A percentile compares a stretch with the other conserved stretches of the same genome.
Evolutionary conservation across 2,113 vertebrate species (phyloP).

Genomic region (Hemicordylus capensis): DNA sequence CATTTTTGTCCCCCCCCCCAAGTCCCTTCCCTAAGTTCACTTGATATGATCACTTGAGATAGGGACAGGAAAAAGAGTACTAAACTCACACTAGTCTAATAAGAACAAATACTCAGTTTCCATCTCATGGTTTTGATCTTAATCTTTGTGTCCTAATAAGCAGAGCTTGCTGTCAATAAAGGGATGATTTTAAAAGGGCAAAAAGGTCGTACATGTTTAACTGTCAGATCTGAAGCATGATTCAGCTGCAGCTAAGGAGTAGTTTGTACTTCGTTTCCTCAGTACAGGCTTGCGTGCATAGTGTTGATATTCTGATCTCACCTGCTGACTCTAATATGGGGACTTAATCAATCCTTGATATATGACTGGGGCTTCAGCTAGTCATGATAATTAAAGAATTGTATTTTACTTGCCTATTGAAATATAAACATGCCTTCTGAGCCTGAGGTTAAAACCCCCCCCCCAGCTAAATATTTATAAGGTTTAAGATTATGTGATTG

Average conservation of each 20-base stretch:
- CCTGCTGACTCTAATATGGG: background rate
- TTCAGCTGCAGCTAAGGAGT: background rate
- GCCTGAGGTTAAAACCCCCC: too few species aligned
- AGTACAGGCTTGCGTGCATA: background rate
- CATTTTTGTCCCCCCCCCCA: constrained; percentile 45
- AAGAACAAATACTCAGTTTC: constrained; percentile 21
- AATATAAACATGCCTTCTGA: too few species aligned
- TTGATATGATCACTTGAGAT: constrained; percentile 28
- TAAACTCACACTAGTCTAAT: constrained; percentile 26
- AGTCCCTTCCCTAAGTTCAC: background rate
- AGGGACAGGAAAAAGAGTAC: constrained; percentile 1
- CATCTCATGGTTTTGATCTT: constrained; percentile 28
- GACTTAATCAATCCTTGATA: too few species aligned
- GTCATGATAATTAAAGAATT: background rate
- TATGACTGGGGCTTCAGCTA: background rate
- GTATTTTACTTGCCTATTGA: too few species aligned
- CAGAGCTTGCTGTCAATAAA: constrained; percentile 11
- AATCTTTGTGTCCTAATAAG: constrained; percentile 31
- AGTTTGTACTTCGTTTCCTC: background rate
- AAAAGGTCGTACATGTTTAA: constrained; percentile 5
- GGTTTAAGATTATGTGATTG: too few species aligned
- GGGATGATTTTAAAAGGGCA: background rate
- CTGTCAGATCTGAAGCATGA: background rate
- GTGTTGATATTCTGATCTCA: background rate
- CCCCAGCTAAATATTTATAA: too few species aligned